Base-by-base conservation (phyloP, 2,888 invertebrate genomes). In the Magallana nippona region DNA sequence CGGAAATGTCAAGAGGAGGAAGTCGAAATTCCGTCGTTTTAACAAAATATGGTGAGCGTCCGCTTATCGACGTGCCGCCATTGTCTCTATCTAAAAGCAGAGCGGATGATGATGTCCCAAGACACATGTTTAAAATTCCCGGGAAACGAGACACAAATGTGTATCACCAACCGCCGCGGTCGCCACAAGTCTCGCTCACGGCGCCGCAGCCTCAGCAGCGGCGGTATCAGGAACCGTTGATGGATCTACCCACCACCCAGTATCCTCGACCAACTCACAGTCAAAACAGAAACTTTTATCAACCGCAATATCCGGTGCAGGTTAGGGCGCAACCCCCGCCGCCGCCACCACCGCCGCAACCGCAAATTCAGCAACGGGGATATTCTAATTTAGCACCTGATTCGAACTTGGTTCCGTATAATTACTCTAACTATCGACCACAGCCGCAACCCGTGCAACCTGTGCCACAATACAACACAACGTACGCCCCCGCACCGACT, bases 31-130 rank as follows among this genome's bases (percentile, higher is more conserved):
- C 84, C 19, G 81, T 84, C 32, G 84, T 84, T 1, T 79, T 82
- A 32, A 78, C 84, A 11, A 84, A 84, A 55, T 84, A 82, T 32
- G 84, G 84, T n/a, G 84, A 82, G 15, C 78, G 84, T 56, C 81
- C 82, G 3, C 55, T 84, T 10, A 84, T 84, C 32, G 84, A 84
- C 62, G 19, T 84, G 56, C 84, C 84, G 10, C 78, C 82, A 56
- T 62, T 84, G 62, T 78, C 82, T 5, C 22, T 82, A 22, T 62
- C n/a, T 2, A 22, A 15, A 15, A 60, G 10, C 19, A 63, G 27
- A 11, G 15, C 15, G 19, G 8, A n/a, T 22, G 13, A 62, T 10
- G 55, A 82, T n/a, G 55, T 55, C n/a, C 82, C 63, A 2, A 55
- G n/a, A 13, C 82, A 82, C 55, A 22, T 63, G 8, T 71, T 71